Conservation (phyloP, 1,140 invertebrate species). For the Ganaspis sp. region DNA sequence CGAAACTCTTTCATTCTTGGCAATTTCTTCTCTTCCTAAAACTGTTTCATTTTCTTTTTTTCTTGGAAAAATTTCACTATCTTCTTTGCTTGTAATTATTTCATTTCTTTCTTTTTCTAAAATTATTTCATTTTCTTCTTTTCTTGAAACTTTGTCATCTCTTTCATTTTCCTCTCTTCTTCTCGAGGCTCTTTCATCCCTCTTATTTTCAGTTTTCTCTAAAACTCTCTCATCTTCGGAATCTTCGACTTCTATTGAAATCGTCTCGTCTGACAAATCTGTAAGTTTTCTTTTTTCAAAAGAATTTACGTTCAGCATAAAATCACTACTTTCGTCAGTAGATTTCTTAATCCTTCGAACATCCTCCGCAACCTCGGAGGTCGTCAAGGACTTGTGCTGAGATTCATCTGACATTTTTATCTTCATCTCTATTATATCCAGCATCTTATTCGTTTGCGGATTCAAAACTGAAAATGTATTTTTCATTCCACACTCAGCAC, state of each 20-base stretch:
- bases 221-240: conserved; percentile 36
- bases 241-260: conserved; percentile 41
- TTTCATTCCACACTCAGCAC: background rate
- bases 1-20: background rate
- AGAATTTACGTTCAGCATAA: background rate
- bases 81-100: background rate
- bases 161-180: conserved; percentile 43
- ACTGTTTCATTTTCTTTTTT: background rate
- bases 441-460: conserved; percentile 56
- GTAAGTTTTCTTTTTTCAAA: conserved; percentile 4
- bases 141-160: conserved; percentile 34
- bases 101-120: too few species aligned
- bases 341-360: background rate
- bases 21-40: background rate
- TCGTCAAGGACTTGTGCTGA: conserved; percentile 30
- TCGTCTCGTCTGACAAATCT: background rate
- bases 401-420: conserved; percentile 39
- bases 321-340: background rate
- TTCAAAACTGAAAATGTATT: background rate
- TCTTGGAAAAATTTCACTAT: background rate
- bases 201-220: too few species aligned
- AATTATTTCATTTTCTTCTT: conserved; percentile 6
- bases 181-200: conserved; percentile 7
- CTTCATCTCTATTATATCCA: conserved; percentile 66
- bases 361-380: conserved; percentile 36